Evolutionary conservation across 2,113 vertebrate species (phyloP).

Genomic region (Trichomycterus rosablanca): DNA sequence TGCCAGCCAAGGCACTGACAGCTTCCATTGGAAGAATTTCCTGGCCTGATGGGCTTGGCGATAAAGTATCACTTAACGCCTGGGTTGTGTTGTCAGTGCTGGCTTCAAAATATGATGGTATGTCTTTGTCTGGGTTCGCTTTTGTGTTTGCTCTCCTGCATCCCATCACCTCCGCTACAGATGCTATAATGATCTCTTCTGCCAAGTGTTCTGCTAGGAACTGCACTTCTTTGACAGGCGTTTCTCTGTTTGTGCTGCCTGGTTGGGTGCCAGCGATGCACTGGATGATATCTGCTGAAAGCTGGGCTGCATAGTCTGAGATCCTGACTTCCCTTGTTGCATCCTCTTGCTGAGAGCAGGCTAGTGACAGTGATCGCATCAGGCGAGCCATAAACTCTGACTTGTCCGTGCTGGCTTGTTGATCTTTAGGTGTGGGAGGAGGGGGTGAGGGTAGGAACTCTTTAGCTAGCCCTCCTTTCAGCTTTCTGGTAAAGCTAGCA

Average conservation of each 20-base stretch:
- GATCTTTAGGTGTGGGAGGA: slow-evolving; percentile 65
- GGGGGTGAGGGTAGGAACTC: slow-evolving; percentile 68
- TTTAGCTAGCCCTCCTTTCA: slow-evolving; percentile 67
- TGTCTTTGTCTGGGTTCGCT: neutral
- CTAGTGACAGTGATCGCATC: slow-evolving; percentile 58
- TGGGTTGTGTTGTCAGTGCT: slow-evolving; percentile 2
- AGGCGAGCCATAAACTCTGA: slow-evolving; percentile 57
- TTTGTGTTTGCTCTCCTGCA: neutral
- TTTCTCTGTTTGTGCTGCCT: neutral
- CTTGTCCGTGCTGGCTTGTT: slow-evolving; percentile 13
- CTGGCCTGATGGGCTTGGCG: slow-evolving; percentile 7
- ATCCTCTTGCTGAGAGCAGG: slow-evolving; percentile 18
- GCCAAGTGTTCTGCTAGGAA: slow-evolving; percentile 47
- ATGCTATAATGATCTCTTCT: slow-evolving; percentile 49
- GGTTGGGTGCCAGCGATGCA: slow-evolving; percentile 21
- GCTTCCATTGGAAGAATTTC: slow-evolving; percentile 6
- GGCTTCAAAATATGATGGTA: neutral
- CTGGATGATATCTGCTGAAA: slow-evolving; percentile 51
- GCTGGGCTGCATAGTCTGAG: slow-evolving; percentile 48
- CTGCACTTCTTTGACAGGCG: slow-evolving; percentile 28
- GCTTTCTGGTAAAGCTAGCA: slow-evolving; percentile 62
- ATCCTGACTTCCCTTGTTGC: slow-evolving; percentile 13
- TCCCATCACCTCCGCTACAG: slow-evolving; percentile 47
- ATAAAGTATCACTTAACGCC: neutral
- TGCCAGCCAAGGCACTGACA: slow-evolving; percentile 34